These are phyloP conservation scores for Zygogramma bicolorata DNA, from an alignment of 2,888 invertebrate species.

Conservation along the genomic window DNA sequence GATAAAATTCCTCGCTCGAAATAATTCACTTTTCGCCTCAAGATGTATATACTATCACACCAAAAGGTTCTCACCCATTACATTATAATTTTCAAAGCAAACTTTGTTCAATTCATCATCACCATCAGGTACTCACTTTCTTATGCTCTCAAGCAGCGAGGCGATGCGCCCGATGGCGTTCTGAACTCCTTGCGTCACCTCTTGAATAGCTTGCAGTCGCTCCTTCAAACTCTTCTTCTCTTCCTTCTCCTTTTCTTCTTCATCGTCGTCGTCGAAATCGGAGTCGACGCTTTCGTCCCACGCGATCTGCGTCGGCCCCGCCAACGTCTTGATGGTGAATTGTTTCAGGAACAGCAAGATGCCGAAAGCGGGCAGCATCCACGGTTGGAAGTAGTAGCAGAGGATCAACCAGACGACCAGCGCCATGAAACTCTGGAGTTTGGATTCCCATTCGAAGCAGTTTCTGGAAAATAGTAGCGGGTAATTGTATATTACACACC, in stretches of 20 bases:
- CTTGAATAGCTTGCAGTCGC: constrained; percentile 94
- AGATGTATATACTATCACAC: too few species aligned
- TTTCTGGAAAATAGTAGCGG: constrained; percentile 73
- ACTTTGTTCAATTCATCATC: constrained; percentile 3
- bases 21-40: too few species aligned
- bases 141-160: constrained; percentile 92
- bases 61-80: too few species aligned
- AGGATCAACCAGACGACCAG: constrained; percentile 87
- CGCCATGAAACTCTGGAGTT: constrained; percentile 84
- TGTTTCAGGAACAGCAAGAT: constrained; percentile 85
- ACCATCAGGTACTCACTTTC: constrained; percentile 79
- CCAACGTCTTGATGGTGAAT: constrained; percentile 71
- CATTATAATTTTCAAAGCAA: not conserved
- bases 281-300: constrained; percentile 66
- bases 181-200: constrained; percentile 96
- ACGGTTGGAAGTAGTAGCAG: constrained; percentile 95
- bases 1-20: too few species aligned
- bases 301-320: constrained; percentile 61
- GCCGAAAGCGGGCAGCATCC: constrained; percentile 90
- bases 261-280: constrained; percentile 85
- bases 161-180: constrained; percentile 95
- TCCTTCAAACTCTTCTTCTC: constrained; percentile 96
- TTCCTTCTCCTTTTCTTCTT: constrained; percentile 87
- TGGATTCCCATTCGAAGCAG: constrained; percentile 98
- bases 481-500: too few species aligned